A percentile compares a stretch with the other conserved stretches of the same genome.
These are phyloP conservation scores for Cephus pulcher DNA, from an alignment of 2,888 invertebrate species.

Conservation along the genomic window DNA sequence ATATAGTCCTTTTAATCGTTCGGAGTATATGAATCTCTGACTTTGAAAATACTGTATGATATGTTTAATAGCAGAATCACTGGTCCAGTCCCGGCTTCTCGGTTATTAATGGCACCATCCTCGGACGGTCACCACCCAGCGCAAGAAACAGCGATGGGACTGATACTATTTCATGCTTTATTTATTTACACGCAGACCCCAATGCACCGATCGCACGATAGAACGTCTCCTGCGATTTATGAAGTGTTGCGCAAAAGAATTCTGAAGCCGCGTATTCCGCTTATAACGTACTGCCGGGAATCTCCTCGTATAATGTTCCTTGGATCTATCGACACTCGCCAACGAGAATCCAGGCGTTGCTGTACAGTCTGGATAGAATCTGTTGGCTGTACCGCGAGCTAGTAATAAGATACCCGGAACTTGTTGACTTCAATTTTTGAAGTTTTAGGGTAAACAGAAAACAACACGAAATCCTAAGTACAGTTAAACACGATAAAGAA, in stretches of 20 bases:
- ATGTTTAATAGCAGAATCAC: slow-evolving; percentile 48
- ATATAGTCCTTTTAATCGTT: not conserved
- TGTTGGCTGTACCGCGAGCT: not conserved
- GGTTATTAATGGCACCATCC: slow-evolving; percentile 49
- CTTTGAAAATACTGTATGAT: slow-evolving; percentile 39
- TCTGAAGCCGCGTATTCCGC: not conserved
- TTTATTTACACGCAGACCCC: slow-evolving; percentile 50
- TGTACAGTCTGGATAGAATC: not conserved
- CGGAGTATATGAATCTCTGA: slow-evolving; percentile 19
- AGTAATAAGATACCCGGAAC: not conserved
- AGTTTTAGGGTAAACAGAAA: not conserved
- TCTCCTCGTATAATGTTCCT: not conserved
- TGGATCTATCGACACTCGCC: not conserved
- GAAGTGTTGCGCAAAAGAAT: slow-evolving; percentile 35
- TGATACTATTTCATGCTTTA: slow-evolving; percentile 48
- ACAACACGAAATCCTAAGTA: not conserved
- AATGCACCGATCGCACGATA: slow-evolving; percentile 43
- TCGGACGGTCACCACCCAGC: slow-evolving; percentile 41
- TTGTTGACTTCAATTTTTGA: not conserved
- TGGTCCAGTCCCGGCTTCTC: slow-evolving; percentile 21
- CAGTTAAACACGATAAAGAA: not conserved
- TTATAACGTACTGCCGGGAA: slow-evolving; percentile 1
- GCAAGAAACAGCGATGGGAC: slow-evolving; percentile 43
- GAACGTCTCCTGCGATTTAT: slow-evolving; percentile 42
- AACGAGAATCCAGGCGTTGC: not conserved